These are phyloP conservation scores for Pterostichus madidus DNA, from an alignment of 2,888 invertebrate genomes.

Conservation along the genomic window DNA sequence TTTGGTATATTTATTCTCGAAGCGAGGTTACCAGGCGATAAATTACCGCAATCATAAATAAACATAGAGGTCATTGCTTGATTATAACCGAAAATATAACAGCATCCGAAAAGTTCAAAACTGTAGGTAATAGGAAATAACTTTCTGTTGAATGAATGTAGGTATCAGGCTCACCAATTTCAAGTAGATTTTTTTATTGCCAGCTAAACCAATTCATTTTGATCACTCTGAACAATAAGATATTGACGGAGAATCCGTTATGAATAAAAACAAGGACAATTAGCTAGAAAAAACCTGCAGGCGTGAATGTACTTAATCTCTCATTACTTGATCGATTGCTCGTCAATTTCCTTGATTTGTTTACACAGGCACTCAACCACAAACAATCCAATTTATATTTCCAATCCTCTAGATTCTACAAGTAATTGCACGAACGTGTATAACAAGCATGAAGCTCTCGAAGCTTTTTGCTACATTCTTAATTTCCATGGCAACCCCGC, in stretches of 20 bases:
- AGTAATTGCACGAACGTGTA: constrained; percentile 10
- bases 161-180: too few species aligned
- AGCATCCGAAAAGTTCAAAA: too few species aligned
- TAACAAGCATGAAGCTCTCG: constrained; percentile 38
- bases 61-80: too few species aligned
- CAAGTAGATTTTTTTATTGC: too few species aligned
- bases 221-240: too few species aligned
- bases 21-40: too few species aligned
- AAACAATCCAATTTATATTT: constrained; percentile 20
- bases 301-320: constrained; percentile 9
- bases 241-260: background rate
- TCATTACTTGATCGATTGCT: constrained; percentile 19
- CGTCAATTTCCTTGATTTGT: constrained; percentile 32
- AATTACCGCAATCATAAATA: too few species aligned
- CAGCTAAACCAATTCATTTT: too few species aligned
- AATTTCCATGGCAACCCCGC: constrained; percentile 47
- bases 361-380: background rate
- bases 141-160: too few species aligned
- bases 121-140: too few species aligned
- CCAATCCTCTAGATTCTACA: background rate
- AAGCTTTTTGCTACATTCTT: constrained; percentile 36
- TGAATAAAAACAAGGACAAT: background rate
- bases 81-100: too few species aligned
- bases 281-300: background rate
- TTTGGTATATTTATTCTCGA: too few species aligned